A percentile compares a stretch with the other conserved stretches of the same genome.
These are phyloP conservation scores for Characodon lateralis DNA, from an alignment of 2,797 vertebrate genomes.

Conservation along the genomic window DNA sequence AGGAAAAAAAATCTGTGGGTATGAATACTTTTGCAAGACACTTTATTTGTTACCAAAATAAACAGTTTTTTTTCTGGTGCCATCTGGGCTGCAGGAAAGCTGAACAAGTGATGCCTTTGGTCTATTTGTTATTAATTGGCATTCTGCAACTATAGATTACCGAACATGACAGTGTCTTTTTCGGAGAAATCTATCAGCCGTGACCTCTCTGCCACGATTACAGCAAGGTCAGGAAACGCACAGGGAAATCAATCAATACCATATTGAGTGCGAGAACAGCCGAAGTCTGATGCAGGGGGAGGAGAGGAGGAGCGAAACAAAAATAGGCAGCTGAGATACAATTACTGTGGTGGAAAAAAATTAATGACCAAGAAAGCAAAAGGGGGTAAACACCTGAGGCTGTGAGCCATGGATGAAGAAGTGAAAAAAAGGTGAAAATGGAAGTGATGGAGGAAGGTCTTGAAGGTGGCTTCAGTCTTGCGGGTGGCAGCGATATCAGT, in stretches of 20 bases:
- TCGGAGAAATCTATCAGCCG: constrained; percentile 74
- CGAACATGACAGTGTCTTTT: constrained; percentile 78
- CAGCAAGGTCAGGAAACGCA: constrained; percentile 80
- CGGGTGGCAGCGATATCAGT: constrained; percentile 56
- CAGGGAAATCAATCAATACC: constrained; percentile 76
- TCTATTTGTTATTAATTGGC: constrained; percentile 75
- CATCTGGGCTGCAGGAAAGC: constrained; percentile 40
- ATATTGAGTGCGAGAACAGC: constrained; percentile 66
- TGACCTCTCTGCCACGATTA: constrained; percentile 75
- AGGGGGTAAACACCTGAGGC: constrained; percentile 15
- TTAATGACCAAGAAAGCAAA: constrained; percentile 7
- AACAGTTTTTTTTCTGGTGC: constrained; percentile 6
- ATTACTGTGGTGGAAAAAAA: constrained; percentile 7
- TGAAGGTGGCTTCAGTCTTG: constrained; percentile 48
- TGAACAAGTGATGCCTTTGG: constrained; percentile 51
- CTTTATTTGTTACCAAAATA: neutral
- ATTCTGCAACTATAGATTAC: constrained; percentile 73
- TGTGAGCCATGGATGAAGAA: constrained; percentile 38
- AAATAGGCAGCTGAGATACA: constrained; percentile 21
- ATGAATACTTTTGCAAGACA: neutral
- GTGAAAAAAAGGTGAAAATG: constrained; percentile 29
- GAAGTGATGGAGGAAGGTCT: constrained; percentile 34
- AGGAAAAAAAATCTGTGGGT: neutral
- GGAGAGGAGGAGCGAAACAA: constrained; percentile 22
- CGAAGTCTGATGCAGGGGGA: constrained; percentile 42